A percentile compares a stretch with the other conserved stretches of the same genome.
These are phyloP conservation scores for Drosophila guanche DNA, from an alignment of 1,140 invertebrate genomes.

Conservation along the genomic window DNA sequence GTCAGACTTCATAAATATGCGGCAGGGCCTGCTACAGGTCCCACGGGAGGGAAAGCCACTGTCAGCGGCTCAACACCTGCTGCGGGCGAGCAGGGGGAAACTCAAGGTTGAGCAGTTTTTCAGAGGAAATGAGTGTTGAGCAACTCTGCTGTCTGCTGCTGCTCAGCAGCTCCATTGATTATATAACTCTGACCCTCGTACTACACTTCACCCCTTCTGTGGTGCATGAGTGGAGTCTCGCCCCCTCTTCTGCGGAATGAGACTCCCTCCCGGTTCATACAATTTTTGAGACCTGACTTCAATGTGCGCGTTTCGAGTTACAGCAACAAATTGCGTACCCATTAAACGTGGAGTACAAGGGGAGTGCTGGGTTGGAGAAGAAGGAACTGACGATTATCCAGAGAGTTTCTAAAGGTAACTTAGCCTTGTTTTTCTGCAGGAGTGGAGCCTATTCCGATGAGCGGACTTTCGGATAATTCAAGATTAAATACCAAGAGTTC, in stretches of 20 bases:
- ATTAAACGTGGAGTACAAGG: too few relatives aligned
- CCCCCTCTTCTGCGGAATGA: slow-evolving; percentile 6
- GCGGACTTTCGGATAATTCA: too few relatives aligned
- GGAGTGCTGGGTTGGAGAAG: too few relatives aligned
- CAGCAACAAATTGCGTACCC: slow-evolving; percentile 32
- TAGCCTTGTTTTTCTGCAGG: too few relatives aligned
- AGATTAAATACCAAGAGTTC: too few relatives aligned
- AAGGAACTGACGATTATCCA: too few relatives aligned
- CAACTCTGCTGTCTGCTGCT: slow-evolving; percentile 3
- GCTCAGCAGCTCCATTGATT: slow-evolving; percentile 38
- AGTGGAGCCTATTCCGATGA: too few relatives aligned
- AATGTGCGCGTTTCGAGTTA: slow-evolving; percentile 66
- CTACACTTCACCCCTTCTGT: background rate
- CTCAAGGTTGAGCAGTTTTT: slow-evolving; percentile 46
- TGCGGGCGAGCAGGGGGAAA: slow-evolving; percentile 6
- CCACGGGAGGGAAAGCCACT: slow-evolving; percentile 6
- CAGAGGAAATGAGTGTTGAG: slow-evolving; percentile 35
- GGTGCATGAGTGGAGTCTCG: background rate
- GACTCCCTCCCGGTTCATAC: slow-evolving; percentile 1
- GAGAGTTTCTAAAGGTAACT: too few relatives aligned
- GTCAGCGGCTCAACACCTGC: slow-evolving; percentile 42
- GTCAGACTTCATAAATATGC: slow-evolving; percentile 72
- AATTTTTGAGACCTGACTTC: slow-evolving; percentile 21
- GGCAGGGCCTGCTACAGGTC: background rate
- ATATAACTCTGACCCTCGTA: slow-evolving; percentile 43